These are phyloP conservation scores for Pandemis heparana DNA, from an alignment of 2,888 invertebrate species.

Conservation along the genomic window DNA sequence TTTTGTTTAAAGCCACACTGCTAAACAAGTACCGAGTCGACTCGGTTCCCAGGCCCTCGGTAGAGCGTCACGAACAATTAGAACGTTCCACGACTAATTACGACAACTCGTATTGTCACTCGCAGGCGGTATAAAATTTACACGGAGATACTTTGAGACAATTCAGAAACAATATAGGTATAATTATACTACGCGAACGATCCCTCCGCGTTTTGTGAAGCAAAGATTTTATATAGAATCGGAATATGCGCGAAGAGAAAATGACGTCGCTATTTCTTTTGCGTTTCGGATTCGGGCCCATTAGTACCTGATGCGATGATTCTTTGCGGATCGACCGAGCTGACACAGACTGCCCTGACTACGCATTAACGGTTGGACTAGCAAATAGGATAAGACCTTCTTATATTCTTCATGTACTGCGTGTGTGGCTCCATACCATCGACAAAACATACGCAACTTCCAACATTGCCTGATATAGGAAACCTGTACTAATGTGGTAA, in stretches of 20 bases:
- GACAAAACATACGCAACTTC: too few relatives aligned
- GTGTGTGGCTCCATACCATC: too few relatives aligned
- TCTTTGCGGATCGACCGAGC: neutral
- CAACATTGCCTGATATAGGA: too few relatives aligned
- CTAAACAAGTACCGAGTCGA: constrained; percentile 1
- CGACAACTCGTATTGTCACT: constrained; percentile 28
- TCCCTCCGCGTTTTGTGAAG: neutral
- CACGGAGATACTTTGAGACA: constrained; percentile 15
- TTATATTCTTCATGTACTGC: too few relatives aligned
- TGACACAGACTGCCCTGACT: neutral
- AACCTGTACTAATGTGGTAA: too few relatives aligned
- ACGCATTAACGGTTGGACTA: neutral
- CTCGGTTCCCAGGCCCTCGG: neutral
- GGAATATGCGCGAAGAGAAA: neutral
- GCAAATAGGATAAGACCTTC: neutral
- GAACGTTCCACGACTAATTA: constrained; percentile 33
- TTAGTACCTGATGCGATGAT: neutral
- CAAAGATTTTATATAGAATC: neutral
- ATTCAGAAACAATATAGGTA: constrained; percentile 15
- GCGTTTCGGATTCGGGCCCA: neutral
- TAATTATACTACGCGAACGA: neutral
- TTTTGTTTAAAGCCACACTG: neutral
- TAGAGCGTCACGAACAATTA: constrained; percentile 28
- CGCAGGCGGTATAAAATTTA: constrained; percentile 22
- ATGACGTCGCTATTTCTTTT: neutral